Percentiles rank a stretch among this genome's conserved stretches.
Evolutionary conservation across 2,797 vertebrate species (phyloP).

Genomic region (Clamator glandarius): DNA sequence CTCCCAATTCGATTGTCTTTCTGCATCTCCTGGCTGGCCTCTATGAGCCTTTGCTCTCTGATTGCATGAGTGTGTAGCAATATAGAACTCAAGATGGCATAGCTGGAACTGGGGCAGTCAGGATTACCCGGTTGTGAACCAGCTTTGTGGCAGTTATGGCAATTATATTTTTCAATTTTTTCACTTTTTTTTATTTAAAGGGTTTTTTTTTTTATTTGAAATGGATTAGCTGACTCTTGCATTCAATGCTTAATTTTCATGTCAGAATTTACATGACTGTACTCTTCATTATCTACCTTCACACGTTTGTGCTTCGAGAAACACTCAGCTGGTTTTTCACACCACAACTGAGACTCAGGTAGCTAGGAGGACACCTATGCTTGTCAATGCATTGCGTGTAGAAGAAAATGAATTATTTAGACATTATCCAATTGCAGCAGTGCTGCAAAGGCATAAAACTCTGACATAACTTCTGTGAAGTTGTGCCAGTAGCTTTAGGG

Average conservation of each 20-base stretch:
- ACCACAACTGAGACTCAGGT: neutral
- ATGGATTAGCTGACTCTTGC: neutral
- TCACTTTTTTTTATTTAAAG: neutral
- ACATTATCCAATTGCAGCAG: conserved; percentile 19
- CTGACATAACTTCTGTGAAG: conserved; percentile 21
- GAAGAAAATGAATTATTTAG: conserved; percentile 39
- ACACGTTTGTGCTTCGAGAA: neutral
- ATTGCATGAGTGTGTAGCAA: neutral
- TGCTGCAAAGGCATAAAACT: conserved; percentile 3
- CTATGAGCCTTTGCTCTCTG: neutral
- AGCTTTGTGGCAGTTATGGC: neutral
- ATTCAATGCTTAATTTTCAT: neutral
- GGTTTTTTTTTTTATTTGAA: neutral
- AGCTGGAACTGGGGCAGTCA: neutral
- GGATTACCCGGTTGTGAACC: neutral
- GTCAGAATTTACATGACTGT: neutral
- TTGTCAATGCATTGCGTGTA: neutral
- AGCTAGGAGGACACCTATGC: neutral
- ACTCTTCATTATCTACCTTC: neutral
- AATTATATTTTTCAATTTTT: neutral
- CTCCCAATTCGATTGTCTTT: neutral
- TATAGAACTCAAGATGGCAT: neutral
- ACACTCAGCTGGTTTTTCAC: neutral
- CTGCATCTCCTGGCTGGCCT: neutral
- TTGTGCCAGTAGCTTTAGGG: conserved; percentile 30